phyloP scores from a whole-genome alignment of 2,113 vertebrate species.

The Peromyscus maniculatus region DNA sequence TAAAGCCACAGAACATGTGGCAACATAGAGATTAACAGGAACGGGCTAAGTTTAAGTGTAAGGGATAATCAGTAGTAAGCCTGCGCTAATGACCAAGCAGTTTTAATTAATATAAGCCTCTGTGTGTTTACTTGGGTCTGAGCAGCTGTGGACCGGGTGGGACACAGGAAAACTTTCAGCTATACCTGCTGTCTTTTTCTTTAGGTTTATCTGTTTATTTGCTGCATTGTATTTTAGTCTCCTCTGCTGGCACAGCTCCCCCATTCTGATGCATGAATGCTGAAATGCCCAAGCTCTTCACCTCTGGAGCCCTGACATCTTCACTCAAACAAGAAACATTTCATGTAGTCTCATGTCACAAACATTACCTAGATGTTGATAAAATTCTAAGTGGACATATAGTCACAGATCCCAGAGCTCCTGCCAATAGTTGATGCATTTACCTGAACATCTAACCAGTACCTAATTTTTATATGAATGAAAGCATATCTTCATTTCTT shows the following conservation, averaged over 20 bases:
- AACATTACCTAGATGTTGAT: background rate
- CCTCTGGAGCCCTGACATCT: background rate
- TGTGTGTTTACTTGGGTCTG: no score
- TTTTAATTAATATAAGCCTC: no score
- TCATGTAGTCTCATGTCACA: background rate
- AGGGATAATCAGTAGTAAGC: no score
- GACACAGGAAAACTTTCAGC: no score
- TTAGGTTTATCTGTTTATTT: no score
- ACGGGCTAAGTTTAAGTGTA: no score
- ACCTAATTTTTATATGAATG: background rate
- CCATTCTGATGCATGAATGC: background rate
- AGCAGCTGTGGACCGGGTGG: no score
- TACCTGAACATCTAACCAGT: background rate
- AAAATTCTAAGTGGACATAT: background rate
- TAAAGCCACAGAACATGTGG: no score
- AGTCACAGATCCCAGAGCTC: no score
- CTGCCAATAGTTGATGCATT: background rate
- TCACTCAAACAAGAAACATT: background rate
- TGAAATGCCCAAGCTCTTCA: background rate
- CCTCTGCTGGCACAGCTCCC: background rate
- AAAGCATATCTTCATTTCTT: background rate
- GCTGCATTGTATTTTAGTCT: background rate
- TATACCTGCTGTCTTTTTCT: background rate
- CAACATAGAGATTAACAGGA: no score
- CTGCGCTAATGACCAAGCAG: no score